These are phyloP conservation scores for Phrynocephalus forsythii DNA, from an alignment of 2,797 vertebrate genomes.

Conservation along the genomic window DNA sequence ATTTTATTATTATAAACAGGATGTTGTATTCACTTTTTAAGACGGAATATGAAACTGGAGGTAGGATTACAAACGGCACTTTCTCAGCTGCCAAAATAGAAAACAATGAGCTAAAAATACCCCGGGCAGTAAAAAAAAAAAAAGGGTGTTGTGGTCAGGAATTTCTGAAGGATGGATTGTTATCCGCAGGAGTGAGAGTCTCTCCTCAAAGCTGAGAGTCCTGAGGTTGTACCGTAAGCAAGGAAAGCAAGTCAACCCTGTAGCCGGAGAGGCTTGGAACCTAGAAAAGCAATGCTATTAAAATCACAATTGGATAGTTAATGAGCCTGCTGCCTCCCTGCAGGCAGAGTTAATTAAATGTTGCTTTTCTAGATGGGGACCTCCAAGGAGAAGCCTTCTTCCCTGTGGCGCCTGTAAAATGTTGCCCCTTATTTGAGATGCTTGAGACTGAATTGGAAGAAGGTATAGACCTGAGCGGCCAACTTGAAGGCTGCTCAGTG, in stretches of 20 bases:
- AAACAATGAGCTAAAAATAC: slow-evolving; percentile 86
- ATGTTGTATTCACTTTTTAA: slow-evolving; percentile 85
- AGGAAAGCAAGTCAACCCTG: neutral
- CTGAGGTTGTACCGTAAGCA: neutral
- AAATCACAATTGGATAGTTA: slow-evolving; percentile 49
- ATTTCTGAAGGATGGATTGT: slow-evolving; percentile 68
- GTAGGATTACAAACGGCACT: slow-evolving; percentile 82
- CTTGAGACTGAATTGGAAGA: neutral
- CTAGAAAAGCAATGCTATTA: neutral
- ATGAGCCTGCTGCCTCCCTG: slow-evolving; percentile 54
- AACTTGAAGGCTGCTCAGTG: neutral
- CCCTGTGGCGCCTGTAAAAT: neutral
- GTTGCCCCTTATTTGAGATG: neutral
- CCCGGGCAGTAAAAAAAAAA: slow-evolving; percentile 74
- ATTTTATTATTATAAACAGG: slow-evolving; percentile 88
- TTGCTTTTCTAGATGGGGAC: slow-evolving; percentile 41
- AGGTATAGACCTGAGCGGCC: neutral
- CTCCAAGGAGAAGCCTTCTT: neutral
- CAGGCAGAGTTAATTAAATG: slow-evolving; percentile 60
- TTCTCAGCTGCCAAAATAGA: slow-evolving; percentile 83
- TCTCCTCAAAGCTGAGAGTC: slow-evolving; percentile 25
- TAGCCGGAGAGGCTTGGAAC: rapidly evolving
- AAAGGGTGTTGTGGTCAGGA: slow-evolving; percentile 69
- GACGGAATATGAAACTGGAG: slow-evolving; percentile 84
- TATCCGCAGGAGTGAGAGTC: slow-evolving; percentile 53